Base-by-base conservation (phyloP, 2,113 vertebrate species). In the Sceloporus undulatus region DNA sequence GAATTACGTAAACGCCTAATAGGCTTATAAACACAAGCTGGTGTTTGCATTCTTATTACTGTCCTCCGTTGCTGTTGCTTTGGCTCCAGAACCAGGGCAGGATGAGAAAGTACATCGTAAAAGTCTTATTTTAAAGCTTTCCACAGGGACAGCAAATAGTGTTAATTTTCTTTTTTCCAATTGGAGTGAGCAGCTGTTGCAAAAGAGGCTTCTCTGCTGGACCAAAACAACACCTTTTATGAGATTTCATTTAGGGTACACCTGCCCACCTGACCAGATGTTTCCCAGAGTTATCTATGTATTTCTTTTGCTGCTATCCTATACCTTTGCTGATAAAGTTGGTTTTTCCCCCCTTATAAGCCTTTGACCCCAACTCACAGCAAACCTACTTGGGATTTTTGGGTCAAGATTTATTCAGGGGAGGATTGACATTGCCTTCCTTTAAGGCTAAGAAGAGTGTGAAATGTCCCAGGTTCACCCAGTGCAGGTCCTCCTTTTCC, bases 1-100 rank as follows among this genome's bases (percentile, higher is more conserved):
- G 71, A 71, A 88, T 84, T 79, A 59, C 34, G 68, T 84, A 88
- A 79, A 82, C 48, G 27, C 52, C 29, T 79, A 79, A 88, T 84
- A 88, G 82, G 82, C 75, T 88, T 88, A 88, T 88, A 84, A 88
- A 84, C 34, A 75, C 62, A 88, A 76, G 48, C 65, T 42, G 82
- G 59, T 88, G 87, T 84, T 84, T 88, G 87, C 82, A 59, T 79
- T 54, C 34, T 73, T 84, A 84, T 88, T 79, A 70, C 66, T 6
- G 34, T 68, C 54, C 73, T 88, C 81, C 27, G 56, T 40, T 40
- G 29, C 73, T 4, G 23, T 40, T 23, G 59, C 13, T n/a, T n/a
- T 14, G 27, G 54, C 79, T 82, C 38, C 16, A 71, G 66, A 82
- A 83, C 8, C 9, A 48, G 40, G 34, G 25, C 48, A 70, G 85